These are phyloP conservation scores for Bombus soroeensis DNA, from an alignment of 1,140 invertebrate species.

Conservation along the genomic window DNA sequence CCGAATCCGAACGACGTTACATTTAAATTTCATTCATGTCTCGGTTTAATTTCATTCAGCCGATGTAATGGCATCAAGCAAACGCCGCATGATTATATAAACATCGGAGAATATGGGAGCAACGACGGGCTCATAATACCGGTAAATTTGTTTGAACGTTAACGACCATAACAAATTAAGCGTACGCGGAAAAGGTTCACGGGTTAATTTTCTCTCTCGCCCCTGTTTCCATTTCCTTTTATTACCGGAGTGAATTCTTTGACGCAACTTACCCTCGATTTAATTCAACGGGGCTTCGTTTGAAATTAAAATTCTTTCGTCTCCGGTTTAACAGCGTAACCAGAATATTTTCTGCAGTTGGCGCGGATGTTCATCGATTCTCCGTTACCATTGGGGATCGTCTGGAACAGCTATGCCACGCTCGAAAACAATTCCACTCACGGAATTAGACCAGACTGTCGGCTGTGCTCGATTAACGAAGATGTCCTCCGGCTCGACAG, in stretches of 20 bases:
- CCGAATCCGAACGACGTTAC: background rate
- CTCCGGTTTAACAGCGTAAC: background rate
- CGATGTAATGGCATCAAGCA: background rate
- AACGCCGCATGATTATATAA: background rate
- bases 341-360: background rate
- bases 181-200: background rate
- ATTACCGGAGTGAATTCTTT: background rate
- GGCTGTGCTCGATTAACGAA: conserved; percentile 23
- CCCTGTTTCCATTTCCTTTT: background rate
- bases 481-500: conserved; percentile 7
- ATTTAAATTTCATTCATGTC: background rate
- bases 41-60: background rate
- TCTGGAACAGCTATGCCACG: background rate
- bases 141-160: background rate
- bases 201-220: background rate
- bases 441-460: conserved; percentile 11
- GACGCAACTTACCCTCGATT: background rate
- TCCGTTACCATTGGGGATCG: background rate
- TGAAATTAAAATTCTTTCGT: background rate
- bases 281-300: background rate
- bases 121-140: background rate
- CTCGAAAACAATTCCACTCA: background rate
- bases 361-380: background rate
- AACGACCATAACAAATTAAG: background rate
- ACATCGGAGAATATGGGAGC: background rate